Evolutionary conservation across 2,113 vertebrate genomes (phyloP).

Genomic region (Nesogale talazaci): DNA sequence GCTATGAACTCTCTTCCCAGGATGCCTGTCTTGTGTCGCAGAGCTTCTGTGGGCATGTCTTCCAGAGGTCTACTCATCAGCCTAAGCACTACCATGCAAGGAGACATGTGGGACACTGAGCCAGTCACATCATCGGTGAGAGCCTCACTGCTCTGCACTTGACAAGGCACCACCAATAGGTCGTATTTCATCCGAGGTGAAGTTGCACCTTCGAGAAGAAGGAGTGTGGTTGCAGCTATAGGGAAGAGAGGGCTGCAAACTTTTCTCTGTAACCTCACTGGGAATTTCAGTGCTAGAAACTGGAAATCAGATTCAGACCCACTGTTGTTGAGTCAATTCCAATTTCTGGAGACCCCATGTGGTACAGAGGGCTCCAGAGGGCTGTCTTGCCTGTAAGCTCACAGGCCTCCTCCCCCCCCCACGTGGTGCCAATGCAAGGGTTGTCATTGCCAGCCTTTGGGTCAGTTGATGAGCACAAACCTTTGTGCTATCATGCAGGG

Average conservation of each 20-base stretch:
- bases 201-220: neutral
- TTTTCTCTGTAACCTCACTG: rapidly evolving
- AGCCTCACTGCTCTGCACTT: neutral
- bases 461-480: too few species aligned
- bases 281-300: neutral
- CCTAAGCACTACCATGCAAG: neutral
- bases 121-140: neutral
- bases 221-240: neutral
- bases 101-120: neutral
- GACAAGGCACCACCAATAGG: neutral
- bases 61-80: neutral
- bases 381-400: neutral
- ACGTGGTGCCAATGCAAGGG: too few species aligned
- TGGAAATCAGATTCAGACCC: neutral
- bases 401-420: neutral
- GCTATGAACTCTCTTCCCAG: neutral
- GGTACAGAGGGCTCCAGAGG: neutral
- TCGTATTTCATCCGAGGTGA: neutral
- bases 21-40: neutral
- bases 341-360: too few species aligned
- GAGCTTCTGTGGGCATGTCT: rapidly evolving
- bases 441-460: neutral
- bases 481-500: neutral
- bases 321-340: neutral
- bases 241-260: neutral